Base-by-base conservation (phyloP, 1,140 invertebrate species). In the Microplitis demolitor region DNA sequence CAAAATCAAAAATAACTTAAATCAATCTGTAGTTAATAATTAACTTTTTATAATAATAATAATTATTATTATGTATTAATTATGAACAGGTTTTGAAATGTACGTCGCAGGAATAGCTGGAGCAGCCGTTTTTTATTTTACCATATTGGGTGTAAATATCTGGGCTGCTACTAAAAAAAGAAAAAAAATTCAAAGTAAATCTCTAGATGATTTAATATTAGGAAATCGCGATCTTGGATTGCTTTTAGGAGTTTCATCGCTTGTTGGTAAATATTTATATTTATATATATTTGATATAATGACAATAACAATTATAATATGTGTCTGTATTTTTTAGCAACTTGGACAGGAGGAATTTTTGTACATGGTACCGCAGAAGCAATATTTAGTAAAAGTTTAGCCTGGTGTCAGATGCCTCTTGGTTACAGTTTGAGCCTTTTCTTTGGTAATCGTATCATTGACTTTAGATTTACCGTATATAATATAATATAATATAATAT, bases 321-420 rank as follows among this genome's bases (percentile, higher is more conserved):
- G 14, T 54, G 70, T 72, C 8, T 24, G 64, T 74, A 78, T 74
- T 74, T 61, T 74, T 74, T 75, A 93, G 93, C 92, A 31, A 94
- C 93, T 51, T 94, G 93, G 93, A 93, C 95, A 9, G 94, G 94
- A 33, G 94, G 94, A 53, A 93, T 92, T 24, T 95, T 94, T 82
- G 93, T 95, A 72, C 95, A 95, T 85, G 94, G 94, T 64, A 94
- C 94, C 34, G 93, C 93, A 3, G 94, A 95, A 83, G 89, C 88
- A 13, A 91, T 95, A 64, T 94, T 90, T 79, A 90, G 88, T 51
- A 88, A 83, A 66, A 93, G 93, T 6, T 80, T 95, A 56, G 86
- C 92, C 6, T 94, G 93, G 90, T 94, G 93, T 84, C 94, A 95
- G 83, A 93, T 93, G 5, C 94, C 94, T 4, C 88, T 95, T 80